Conservation (phyloP, 2,113 vertebrate species). For the Eupsittula cactorum region DNA sequence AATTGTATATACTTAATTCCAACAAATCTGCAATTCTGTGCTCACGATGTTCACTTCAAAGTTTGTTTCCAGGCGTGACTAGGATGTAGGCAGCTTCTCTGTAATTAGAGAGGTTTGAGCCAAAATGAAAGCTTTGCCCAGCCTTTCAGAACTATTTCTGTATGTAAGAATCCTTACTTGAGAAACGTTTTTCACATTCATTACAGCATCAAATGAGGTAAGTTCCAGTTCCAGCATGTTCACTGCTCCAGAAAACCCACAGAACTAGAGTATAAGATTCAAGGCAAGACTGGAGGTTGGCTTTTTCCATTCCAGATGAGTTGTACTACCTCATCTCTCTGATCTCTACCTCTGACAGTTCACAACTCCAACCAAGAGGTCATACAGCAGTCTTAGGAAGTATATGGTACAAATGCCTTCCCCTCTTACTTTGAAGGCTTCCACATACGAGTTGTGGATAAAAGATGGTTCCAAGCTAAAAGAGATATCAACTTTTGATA, state of each 20-base stretch:
- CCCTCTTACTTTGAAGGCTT: not conserved
- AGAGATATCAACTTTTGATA: not conserved
- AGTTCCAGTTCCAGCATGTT: not conserved
- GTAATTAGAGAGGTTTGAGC: not conserved
- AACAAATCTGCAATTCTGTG: not conserved
- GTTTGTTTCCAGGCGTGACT: not conserved
- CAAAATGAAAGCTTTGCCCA: not conserved
- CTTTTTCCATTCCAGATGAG: not conserved
- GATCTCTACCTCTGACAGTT: not conserved
- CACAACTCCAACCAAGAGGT: not conserved
- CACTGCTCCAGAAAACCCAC: not conserved
- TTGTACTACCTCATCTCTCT: not conserved
- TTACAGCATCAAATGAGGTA: not conserved
- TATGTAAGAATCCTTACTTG: not conserved
- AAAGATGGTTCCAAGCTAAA: not conserved
- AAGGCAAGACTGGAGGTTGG: not conserved
- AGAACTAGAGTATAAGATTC: not conserved
- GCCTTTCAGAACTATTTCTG: not conserved
- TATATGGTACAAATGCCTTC: not conserved
- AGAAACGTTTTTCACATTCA: not conserved
- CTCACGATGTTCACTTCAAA: constrained; percentile 31
- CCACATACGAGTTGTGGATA: not conserved
- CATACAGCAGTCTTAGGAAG: not conserved
- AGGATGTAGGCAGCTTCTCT: not conserved
- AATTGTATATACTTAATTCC: not conserved